Evolutionary conservation across 2,797 vertebrate genomes (phyloP).

Genomic region (Stomatorhinus walkeri): DNA sequence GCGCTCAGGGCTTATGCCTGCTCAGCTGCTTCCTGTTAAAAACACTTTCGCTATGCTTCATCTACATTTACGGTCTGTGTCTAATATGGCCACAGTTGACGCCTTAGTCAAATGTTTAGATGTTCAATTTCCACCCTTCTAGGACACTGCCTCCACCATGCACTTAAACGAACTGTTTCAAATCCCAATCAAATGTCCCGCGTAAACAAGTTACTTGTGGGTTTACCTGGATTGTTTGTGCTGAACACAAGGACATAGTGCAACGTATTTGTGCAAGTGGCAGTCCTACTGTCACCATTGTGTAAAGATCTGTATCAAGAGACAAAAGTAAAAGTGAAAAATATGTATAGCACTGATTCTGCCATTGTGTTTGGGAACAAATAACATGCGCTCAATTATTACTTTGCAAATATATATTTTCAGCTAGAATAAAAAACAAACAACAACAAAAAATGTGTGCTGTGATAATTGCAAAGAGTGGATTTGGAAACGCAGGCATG

Average conservation of each 20-base stretch:
- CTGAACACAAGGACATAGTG: constrained; percentile 54
- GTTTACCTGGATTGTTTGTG: constrained; percentile 41
- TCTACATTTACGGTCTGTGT: constrained; percentile 35
- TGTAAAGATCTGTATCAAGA: constrained; percentile 12
- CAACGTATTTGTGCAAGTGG: constrained; percentile 37
- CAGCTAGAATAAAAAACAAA: neutral
- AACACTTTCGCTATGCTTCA: constrained; percentile 20
- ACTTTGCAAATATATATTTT: neutral
- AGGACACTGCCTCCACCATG: constrained; percentile 51
- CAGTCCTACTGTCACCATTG: constrained; percentile 21
- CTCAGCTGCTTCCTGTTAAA: constrained; percentile 39
- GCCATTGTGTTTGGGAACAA: neutral
- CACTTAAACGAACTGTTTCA: constrained; percentile 60
- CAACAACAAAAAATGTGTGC: neutral
- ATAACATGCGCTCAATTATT: neutral
- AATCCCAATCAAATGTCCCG: constrained; percentile 56
- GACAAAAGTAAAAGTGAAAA: neutral
- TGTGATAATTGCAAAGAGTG: constrained; percentile 32
- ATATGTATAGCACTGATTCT: neutral
- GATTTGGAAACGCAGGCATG: constrained; percentile 28
- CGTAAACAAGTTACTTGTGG: constrained; percentile 57
- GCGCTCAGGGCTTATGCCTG: constrained; percentile 13
- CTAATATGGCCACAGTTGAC: constrained; percentile 45
- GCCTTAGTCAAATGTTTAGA: constrained; percentile 69
- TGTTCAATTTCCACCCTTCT: constrained; percentile 57